Conservation (phyloP, 2,888 invertebrate species). For the Cerceris rybyensis region DNA sequence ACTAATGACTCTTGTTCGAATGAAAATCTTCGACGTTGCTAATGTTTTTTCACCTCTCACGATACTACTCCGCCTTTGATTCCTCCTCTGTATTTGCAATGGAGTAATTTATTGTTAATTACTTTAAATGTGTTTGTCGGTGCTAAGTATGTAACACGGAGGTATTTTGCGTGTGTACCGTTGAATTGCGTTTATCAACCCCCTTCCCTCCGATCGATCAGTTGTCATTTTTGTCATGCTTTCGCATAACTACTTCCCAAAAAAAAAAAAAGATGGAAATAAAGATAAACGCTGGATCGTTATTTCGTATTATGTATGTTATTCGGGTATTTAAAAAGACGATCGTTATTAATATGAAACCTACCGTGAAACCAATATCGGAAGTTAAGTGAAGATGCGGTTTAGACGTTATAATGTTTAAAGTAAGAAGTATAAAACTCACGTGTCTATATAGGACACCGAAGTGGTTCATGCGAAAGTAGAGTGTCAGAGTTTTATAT, state of each 20-base stretch:
- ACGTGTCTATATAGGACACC: neutral
- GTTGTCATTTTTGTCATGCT: conserved; percentile 45
- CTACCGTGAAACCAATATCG: conserved; percentile 1
- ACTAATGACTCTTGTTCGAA: too few relatives aligned
- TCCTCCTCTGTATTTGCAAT: conserved; percentile 28
- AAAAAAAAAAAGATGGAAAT: neutral
- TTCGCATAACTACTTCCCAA: conserved; percentile 54
- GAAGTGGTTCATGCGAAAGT: conserved; percentile 58
- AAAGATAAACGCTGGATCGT: neutral
- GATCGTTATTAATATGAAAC: conserved; percentile 12
- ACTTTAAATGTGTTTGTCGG: conserved; percentile 46
- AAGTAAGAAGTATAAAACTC: neutral
- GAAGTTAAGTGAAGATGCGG: neutral
- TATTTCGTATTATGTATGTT: neutral
- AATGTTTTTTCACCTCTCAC: conserved; percentile 18
- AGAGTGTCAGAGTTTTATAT: conserved; percentile 49
- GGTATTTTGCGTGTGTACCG: conserved; percentile 39
- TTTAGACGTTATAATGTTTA: neutral
- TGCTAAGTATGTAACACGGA: conserved; percentile 47
- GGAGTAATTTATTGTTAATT: conserved; percentile 41
- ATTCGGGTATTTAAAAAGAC: neutral
- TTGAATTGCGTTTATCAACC: conserved; percentile 37
- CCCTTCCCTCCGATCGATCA: conserved; percentile 4
- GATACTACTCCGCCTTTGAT: conserved; percentile 12
- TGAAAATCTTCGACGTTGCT: conserved; percentile 15